Evolutionary conservation across 2,888 invertebrate genomes (phyloP), one percentile per base, ranked within the genome.

Genomic region (Dynastes tityus): DNA sequence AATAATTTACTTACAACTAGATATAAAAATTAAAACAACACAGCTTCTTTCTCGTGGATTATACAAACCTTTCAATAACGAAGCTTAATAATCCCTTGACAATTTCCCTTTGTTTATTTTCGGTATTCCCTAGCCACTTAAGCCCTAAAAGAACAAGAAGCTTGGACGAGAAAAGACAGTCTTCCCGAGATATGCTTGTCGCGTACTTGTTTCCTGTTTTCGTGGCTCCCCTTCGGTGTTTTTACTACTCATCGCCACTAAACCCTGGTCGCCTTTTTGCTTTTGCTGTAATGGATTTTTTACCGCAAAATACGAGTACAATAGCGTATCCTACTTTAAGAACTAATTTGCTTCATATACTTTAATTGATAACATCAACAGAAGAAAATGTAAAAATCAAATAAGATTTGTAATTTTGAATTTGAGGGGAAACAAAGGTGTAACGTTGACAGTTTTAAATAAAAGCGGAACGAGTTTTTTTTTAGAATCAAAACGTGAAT

Each of bases 141-240:
- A 0, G 8, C 11, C 45, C 45, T 11, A 9, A 61, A 27, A 61
- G 61, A 2, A 9, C 27, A 29, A 61, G 6, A 11, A 61, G 27
- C 61, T 61, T 29, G 11, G 61, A 61, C 8, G 29, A 27, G 27
- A 27, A 61, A 61, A 2, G 1, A 61, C 27, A 22, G 5, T 3
- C 22, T 27, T 22, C 29, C 9, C 4, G 1, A 22, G 8, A 6
- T 3, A 9, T 27, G 61, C 61, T 29, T 3, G 16, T 61, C 61
- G 8, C 9, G 58, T 58, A 58, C 58, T 58, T 58, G 61, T 61
- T 61, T 61, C 29, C 61, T n/a, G 27, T 11, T 29, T 61, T 27
- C 61, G 27, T 27, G 27, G 22, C 29, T 27, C 9, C 0, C 29
- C 22, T 29, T 2, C 45, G 1, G 61, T 61, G 8, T 61, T 27